phyloP scores from a whole-genome alignment of 2,888 invertebrate genomes.

The Harpalus rufipes region DNA sequence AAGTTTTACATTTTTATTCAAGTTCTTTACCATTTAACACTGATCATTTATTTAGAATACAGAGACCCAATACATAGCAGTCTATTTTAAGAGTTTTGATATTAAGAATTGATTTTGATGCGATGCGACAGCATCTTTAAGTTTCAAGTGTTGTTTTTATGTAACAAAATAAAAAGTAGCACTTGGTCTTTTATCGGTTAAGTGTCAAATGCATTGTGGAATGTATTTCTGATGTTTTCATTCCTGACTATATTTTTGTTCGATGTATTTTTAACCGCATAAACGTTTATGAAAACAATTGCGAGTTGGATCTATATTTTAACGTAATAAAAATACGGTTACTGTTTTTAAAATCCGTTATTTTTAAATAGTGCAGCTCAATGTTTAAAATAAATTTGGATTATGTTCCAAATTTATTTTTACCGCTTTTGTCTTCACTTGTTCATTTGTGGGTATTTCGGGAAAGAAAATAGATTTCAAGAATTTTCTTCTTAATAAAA shows the following conservation, averaged over 20 bases:
- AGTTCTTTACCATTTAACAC: too few relatives aligned
- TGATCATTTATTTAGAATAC: too few relatives aligned
- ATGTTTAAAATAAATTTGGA: conserved; percentile 10
- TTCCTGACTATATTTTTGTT: conserved; percentile 12
- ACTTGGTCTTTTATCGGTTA: conserved; percentile 1
- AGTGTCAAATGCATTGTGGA: conserved; percentile 1
- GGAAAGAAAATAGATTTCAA: neutral
- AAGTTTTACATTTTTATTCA: too few relatives aligned
- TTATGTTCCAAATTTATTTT: conserved; percentile 21
- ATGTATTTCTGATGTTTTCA: conserved; percentile 37
- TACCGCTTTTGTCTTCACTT: conserved; percentile 27
- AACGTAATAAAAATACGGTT: conserved; percentile 18
- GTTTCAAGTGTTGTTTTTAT: too few relatives aligned
- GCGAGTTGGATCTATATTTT: conserved; percentile 21
- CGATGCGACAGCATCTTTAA: too few relatives aligned
- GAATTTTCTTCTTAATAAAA: too few relatives aligned
- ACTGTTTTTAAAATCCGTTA: conserved; percentile 32
- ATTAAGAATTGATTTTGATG: too few relatives aligned
- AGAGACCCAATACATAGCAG: too few relatives aligned
- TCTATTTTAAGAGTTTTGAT: too few relatives aligned
- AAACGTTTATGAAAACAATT: conserved; percentile 36
- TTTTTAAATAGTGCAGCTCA: conserved; percentile 30
- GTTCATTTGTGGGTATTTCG: neutral
- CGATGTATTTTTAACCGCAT: conserved; percentile 21
- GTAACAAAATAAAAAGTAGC: too few relatives aligned